These are phyloP conservation scores for Aspidiotus rigidus DNA, from an alignment of 2,888 invertebrate genomes.

Conservation along the genomic window DNA sequence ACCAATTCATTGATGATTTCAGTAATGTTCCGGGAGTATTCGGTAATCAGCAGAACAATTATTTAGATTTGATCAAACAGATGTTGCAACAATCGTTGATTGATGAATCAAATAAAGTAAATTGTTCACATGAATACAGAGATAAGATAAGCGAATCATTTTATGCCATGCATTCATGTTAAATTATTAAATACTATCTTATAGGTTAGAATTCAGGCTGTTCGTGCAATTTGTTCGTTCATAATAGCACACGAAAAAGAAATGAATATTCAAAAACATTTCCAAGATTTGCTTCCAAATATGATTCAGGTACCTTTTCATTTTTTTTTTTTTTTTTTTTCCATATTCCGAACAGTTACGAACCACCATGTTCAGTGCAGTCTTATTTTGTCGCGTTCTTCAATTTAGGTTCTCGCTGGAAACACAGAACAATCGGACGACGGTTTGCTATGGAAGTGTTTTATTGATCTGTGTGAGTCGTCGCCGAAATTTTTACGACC, in stretches of 20 bases:
- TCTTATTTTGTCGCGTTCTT: background rate
- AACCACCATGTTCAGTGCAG: background rate
- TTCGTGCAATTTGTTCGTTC: slow-evolving; percentile 76
- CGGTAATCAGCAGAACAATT: slow-evolving; percentile 86
- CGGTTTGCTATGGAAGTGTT: slow-evolving; percentile 80
- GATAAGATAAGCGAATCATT: background rate
- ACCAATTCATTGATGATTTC: slow-evolving; percentile 37
- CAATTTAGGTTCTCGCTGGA: slow-evolving; percentile 57
- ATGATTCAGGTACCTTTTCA: slow-evolving; percentile 54
- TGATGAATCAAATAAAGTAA: slow-evolving; percentile 32
- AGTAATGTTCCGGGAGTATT: slow-evolving; percentile 92
- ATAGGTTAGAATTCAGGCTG: slow-evolving; percentile 65
- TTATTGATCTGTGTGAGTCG: slow-evolving; percentile 88
- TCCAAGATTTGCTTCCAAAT: slow-evolving; percentile 71
- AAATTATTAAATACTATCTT: slow-evolving; percentile 1
- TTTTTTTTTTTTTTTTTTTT: background rate
- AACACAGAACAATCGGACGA: slow-evolving; percentile 77
- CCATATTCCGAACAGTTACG: background rate
- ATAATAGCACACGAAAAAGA: slow-evolving; percentile 90
- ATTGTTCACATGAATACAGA: too few species aligned
- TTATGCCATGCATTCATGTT: background rate
- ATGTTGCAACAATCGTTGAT: slow-evolving; percentile 70
- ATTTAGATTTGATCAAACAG: slow-evolving; percentile 86
- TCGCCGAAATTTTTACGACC: slow-evolving; percentile 85
- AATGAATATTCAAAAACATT: slow-evolving; percentile 76